These are phyloP conservation scores for Elegia similella DNA, from an alignment of 2,888 invertebrate species.

Conservation along the genomic window DNA sequence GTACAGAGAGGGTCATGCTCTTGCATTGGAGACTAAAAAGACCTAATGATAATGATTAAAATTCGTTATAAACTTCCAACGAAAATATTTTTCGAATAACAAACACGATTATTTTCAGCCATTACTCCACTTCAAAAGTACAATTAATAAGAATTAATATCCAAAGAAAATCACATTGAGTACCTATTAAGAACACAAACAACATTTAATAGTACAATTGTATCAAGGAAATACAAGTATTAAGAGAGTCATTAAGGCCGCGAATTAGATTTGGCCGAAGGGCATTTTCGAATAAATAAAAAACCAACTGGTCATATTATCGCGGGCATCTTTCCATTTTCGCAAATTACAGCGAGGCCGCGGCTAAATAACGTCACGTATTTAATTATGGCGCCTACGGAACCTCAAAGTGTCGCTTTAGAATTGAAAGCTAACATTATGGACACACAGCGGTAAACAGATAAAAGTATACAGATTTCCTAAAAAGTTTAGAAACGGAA, in stretches of 20 bases:
- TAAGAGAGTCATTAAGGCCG: slow-evolving; percentile 24
- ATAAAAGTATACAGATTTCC: neutral
- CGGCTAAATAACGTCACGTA: slow-evolving; percentile 72
- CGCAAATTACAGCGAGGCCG: slow-evolving; percentile 60
- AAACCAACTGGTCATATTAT: slow-evolving; percentile 48
- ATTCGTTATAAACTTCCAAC: neutral
- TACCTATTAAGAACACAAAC: neutral
- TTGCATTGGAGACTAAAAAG: too few species aligned
- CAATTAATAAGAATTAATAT: neutral
- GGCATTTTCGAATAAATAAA: slow-evolving; percentile 32
- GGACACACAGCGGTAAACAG: slow-evolving; percentile 35
- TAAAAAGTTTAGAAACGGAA: too few species aligned
- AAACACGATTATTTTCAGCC: neutral
- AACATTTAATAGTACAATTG: slow-evolving; percentile 7
- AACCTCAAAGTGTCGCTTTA: slow-evolving; percentile 58
- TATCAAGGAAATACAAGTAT: slow-evolving; percentile 18
- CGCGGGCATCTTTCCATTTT: slow-evolving; percentile 60
- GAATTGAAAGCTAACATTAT: slow-evolving; percentile 61
- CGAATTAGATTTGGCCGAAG: slow-evolving; percentile 25
- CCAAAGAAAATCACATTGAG: neutral
- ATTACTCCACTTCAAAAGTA: neutral
- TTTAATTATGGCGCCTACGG: slow-evolving; percentile 67
- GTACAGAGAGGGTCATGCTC: too few species aligned
- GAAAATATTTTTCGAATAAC: neutral
- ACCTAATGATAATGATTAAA: too few species aligned